Base-by-base conservation (phyloP, 2,888 invertebrate genomes). In the Ophraella communa region DNA sequence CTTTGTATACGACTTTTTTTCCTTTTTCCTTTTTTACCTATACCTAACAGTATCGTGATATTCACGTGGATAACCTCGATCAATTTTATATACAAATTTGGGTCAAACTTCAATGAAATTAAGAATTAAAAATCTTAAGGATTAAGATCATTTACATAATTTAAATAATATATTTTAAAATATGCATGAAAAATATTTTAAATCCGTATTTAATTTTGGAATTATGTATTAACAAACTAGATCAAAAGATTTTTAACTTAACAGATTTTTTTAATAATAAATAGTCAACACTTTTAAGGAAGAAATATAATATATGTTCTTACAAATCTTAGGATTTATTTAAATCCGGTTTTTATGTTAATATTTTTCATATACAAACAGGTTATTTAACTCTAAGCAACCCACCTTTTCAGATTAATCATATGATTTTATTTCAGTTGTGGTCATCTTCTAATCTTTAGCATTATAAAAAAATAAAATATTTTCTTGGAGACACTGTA, bases 31-130 rank as follows among this genome's bases (percentile, higher is more conserved):
- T 47, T 39, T 14, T n/a, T 42, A 42, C 8, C 17, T 5, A 4
- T 47, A 21, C 10, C n/a, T 7, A 23, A 47, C 10, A 21, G 21
- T 51, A 8, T 27, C 49, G 18, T 51, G 49, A 27, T 27, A 24
- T 7, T 51, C 49, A 51, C 49, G 27, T 51, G 49, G 14, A 24
- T 51, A 51, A 51, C 49, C 49, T 51, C 27, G 24, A 27, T 51
- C 27, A 24, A 27, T 49, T 49, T 24, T 24, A 49, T 24, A 49
- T 49, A 27, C 23, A 49, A 49, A 49, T 24, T 27, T 27, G 24
- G 21, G 49, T 51, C 49, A 24, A 39, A 14, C 17, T 39, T n/a
- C 5, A 39, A 39, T 39, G 17, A 0, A 17, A 39, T 39, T 14
- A 39, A 17, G n/a, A n/a, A 39, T 39, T 14, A 7, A 11, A 39